These are phyloP conservation scores for Sylvilagus floridanus DNA, from an alignment of 2,797 vertebrate species.

Conservation along the genomic window DNA sequence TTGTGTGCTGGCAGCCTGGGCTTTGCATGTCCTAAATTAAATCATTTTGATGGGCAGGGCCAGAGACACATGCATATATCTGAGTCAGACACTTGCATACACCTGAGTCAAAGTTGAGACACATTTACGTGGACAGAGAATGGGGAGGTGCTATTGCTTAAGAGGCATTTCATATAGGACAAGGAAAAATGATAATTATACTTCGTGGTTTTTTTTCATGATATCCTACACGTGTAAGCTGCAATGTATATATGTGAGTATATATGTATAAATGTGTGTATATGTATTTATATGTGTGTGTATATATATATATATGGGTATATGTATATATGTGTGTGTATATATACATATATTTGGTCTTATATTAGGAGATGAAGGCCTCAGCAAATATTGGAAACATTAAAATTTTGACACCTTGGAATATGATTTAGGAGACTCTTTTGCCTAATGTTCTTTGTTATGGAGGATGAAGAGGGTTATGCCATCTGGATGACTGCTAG, in stretches of 20 bases:
- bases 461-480: neutral
- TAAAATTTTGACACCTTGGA: neutral
- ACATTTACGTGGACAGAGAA: neutral
- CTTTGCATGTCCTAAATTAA: slow-evolving; percentile 34
- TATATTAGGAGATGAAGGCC: neutral
- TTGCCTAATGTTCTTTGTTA: neutral
- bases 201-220: no score
- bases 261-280: neutral
- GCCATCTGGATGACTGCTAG: neutral
- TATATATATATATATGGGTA: neutral
- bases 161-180: neutral
- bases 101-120: neutral
- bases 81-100: neutral
- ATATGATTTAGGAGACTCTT: neutral
- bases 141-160: neutral
- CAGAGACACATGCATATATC: neutral
- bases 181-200: neutral
- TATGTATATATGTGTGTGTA: neutral
- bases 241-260: neutral
- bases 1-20: neutral
- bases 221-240: neutral
- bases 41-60: neutral
- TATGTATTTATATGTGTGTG: neutral
- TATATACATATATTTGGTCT: neutral
- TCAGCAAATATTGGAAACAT: neutral